Conservation (phyloP, 2,888 invertebrate genomes). For the Drosophila borealis region DNA sequence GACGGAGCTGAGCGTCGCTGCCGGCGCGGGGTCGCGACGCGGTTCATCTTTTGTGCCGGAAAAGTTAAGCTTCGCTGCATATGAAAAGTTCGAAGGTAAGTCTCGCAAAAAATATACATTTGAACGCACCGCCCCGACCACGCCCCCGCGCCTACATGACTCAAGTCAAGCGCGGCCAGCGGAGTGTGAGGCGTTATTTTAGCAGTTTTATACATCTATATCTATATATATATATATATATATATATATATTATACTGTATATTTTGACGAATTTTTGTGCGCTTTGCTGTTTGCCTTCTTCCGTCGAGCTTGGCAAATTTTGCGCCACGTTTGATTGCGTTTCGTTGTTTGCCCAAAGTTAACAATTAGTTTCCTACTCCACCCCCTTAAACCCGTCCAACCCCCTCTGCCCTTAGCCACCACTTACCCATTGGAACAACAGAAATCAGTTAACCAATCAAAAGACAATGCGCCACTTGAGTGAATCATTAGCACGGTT, state of each 20-base stretch:
- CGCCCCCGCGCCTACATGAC: not conserved
- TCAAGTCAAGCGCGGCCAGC: slow-evolving; percentile 50
- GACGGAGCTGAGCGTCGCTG: slow-evolving; percentile 40
- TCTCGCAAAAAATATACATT: slow-evolving; percentile 62
- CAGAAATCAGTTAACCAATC: slow-evolving; percentile 68
- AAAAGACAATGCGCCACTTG: slow-evolving; percentile 54
- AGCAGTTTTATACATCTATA: slow-evolving; percentile 27
- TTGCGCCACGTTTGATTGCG: slow-evolving; percentile 78
- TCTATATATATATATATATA: slow-evolving; percentile 7
- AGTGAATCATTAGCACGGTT: slow-evolving; percentile 43
- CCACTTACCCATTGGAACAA: slow-evolving; percentile 8
- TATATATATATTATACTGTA: slow-evolving; percentile 16
- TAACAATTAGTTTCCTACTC: slow-evolving; percentile 73
- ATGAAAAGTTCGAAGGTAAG: slow-evolving; percentile 97
- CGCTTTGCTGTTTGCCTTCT: slow-evolving; percentile 62
- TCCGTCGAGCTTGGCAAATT: slow-evolving; percentile 52
- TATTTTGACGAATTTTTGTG: slow-evolving; percentile 50
- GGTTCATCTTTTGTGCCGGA: slow-evolving; percentile 92
- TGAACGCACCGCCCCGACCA: slow-evolving; percentile 46
- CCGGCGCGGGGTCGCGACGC: slow-evolving; percentile 85
- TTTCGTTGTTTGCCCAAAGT: slow-evolving; percentile 77
- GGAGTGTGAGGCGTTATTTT: slow-evolving; percentile 6
- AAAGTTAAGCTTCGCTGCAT: slow-evolving; percentile 93
- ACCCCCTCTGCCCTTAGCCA: not conserved
- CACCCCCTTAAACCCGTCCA: not conserved